These are phyloP conservation scores for Nematostella vectensis DNA, from an alignment of 92 coral and sea anemone genomes.

Conservation along the genomic window DNA sequence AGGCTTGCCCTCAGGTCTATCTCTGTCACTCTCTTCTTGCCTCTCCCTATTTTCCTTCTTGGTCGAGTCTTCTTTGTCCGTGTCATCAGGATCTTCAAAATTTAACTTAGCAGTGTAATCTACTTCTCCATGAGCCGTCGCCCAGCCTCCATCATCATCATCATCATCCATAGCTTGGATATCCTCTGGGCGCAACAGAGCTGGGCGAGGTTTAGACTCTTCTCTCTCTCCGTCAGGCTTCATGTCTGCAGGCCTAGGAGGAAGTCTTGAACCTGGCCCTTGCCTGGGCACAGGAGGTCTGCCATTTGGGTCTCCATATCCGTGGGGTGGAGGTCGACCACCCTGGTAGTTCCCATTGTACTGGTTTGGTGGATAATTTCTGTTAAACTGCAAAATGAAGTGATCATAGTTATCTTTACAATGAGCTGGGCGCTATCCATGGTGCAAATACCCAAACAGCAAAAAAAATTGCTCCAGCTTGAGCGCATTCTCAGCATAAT, in stretches of 20 bases:
- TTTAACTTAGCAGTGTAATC: slow-evolving; percentile 91
- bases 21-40: neutral
- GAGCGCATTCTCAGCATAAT: no score
- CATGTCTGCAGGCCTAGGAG: slow-evolving; percentile 30
- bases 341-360: no score
- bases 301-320: slow-evolving; percentile 11
- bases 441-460: no score
- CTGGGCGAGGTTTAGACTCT: slow-evolving; percentile 62
- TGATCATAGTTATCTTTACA: no score
- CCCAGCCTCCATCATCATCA: slow-evolving; percentile 99
- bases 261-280: slow-evolving; percentile 41
- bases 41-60: slow-evolving; percentile 5
- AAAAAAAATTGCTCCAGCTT: no score
- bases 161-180: slow-evolving; percentile 89
- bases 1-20: slow-evolving; percentile 18
- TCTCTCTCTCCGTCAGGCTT: slow-evolving; percentile 42
- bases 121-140: slow-evolving; percentile 97
- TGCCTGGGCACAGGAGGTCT: neutral
- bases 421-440: slow-evolving; percentile 26
- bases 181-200: slow-evolving; percentile 83
- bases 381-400: no score
- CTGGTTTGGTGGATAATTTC: no score
- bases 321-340: slow-evolving; percentile 21
- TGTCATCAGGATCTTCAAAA: slow-evolving; percentile 94
- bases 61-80: slow-evolving; percentile 20